Percentiles rank a stretch among this genome's conserved stretches.
These are phyloP conservation scores for Crypturellus undulatus DNA, from an alignment of 2,113 vertebrate species.

Conservation along the genomic window DNA sequence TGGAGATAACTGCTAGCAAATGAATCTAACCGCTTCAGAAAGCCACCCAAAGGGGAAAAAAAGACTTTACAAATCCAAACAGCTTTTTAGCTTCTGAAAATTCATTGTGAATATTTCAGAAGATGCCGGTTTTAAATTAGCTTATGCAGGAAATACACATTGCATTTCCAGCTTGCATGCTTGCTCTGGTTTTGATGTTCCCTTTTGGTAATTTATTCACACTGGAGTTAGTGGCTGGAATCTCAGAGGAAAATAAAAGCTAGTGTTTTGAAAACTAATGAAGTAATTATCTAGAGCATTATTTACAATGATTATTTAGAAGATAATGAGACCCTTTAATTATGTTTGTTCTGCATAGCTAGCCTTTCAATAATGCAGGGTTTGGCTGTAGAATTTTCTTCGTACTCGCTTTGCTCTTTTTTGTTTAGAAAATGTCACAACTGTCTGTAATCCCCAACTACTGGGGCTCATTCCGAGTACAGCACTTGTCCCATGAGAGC, in stretches of 20 bases:
- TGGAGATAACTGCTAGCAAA: not conserved
- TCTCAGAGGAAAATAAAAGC: constrained; percentile 68
- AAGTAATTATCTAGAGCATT: constrained; percentile 74
- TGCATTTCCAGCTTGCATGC: not conserved
- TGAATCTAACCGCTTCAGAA: not conserved
- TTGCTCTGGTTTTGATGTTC: constrained; percentile 36
- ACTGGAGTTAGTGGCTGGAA: constrained; percentile 13
- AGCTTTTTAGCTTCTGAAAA: not conserved
- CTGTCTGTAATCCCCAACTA: not conserved
- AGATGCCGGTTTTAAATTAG: not conserved
- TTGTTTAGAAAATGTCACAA: not conserved
- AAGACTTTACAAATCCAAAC: not conserved
- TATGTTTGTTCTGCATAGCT: constrained; percentile 65
- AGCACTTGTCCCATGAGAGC: not conserved
- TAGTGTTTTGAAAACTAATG: constrained; percentile 61
- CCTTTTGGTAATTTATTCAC: constrained; percentile 61
- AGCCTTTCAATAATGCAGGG: constrained; percentile 62
- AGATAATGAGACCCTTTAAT: constrained; percentile 73
- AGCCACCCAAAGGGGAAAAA: not conserved
- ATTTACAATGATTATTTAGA: constrained; percentile 67
- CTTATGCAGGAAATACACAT: not conserved
- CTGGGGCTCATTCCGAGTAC: not conserved
- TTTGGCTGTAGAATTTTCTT: not conserved
- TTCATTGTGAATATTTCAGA: not conserved
- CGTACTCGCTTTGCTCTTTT: not conserved